Evolutionary conservation across 2,888 invertebrate genomes (phyloP).

Genomic region (Andrena hattorfiana): DNA sequence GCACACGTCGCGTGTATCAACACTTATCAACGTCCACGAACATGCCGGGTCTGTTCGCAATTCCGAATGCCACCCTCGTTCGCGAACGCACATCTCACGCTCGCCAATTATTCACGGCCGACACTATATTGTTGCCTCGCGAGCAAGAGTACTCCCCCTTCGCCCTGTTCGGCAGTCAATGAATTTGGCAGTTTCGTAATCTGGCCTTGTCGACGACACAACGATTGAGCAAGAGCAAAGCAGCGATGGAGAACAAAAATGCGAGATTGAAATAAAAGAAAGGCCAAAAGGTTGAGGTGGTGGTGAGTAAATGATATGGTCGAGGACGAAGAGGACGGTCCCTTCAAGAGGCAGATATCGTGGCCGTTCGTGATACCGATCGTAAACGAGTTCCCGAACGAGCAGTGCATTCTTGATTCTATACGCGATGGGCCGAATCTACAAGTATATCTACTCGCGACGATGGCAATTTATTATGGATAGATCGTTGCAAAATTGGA

Average conservation of each 20-base stretch:
- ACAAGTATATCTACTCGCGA: conserved; percentile 63
- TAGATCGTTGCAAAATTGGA: conserved; percentile 78
- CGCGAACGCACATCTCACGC: neutral
- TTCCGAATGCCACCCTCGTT: conserved; percentile 17
- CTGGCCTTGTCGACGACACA: conserved; percentile 58
- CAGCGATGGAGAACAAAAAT: conserved; percentile 23
- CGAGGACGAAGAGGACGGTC: conserved; percentile 54
- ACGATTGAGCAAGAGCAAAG: conserved; percentile 21
- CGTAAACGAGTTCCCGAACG: conserved; percentile 9
- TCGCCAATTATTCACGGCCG: conserved; percentile 1
- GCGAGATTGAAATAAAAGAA: conserved; percentile 49
- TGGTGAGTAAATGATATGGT: conserved; percentile 54
- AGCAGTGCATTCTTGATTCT: conserved; percentile 22
- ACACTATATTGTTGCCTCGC: conserved; percentile 31
- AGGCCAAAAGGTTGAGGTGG: conserved; percentile 44
- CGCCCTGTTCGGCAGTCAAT: conserved; percentile 63
- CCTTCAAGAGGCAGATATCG: conserved; percentile 24
- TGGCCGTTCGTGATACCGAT: neutral
- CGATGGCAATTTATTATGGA: conserved; percentile 63
- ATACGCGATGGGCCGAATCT: conserved; percentile 50
- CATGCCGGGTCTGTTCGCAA: conserved; percentile 59
- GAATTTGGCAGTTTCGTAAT: conserved; percentile 64
- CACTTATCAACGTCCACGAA: conserved; percentile 30
- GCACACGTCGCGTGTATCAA: conserved; percentile 59
- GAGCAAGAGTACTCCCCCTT: conserved; percentile 34